Evolutionary conservation across 1,140 invertebrate genomes (phyloP), one percentile per base, ranked within the genome.

Genomic region (Asobara japonica): DNA sequence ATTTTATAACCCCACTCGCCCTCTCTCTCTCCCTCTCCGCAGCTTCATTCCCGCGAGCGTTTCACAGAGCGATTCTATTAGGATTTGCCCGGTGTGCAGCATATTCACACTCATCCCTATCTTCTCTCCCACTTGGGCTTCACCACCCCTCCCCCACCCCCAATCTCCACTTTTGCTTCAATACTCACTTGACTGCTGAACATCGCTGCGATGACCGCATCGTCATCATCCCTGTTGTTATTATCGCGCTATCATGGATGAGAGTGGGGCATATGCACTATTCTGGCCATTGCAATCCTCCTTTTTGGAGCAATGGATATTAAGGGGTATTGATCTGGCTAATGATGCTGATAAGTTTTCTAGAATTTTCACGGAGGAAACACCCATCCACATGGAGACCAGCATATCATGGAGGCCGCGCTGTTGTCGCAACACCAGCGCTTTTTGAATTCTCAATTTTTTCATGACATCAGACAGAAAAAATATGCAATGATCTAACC

Each of bases 41-140:
- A 30, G 7, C n/a, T 30, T 60, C 69, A 71, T 51, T 75, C 56
- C 67, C 69, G 56, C 64, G 62, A 73, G 30, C 69, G 41, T 64
- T 65, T 70, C 51, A 27, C 51, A 56, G n/a, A 27, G 51, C 51
- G 51, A 56, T 56, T 56, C 51, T 56, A 56, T 56, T 56, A 56
- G 51, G 51, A 56, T 56, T 56, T 56, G 51, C 22, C 51, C 51
- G 51, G 51, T 56, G 22, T 56, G 6, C 51, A 56, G 20, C 51
- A 56, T 56, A 56, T 56, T 56, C 51, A 56, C 51, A 56, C 51
- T 56, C 51, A 56, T 56, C 51, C 51, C 51, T 25, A 45, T 45
- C 41, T 45, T 45, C 41, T 18, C 41, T 45, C 41, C 41, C 41
- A 45, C 41, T 45, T 45, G n/a, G 8, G 18, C 11, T 7, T 22